Conservation (phyloP, 2,797 vertebrate species). For the Mormyrops boulengeri region DNA sequence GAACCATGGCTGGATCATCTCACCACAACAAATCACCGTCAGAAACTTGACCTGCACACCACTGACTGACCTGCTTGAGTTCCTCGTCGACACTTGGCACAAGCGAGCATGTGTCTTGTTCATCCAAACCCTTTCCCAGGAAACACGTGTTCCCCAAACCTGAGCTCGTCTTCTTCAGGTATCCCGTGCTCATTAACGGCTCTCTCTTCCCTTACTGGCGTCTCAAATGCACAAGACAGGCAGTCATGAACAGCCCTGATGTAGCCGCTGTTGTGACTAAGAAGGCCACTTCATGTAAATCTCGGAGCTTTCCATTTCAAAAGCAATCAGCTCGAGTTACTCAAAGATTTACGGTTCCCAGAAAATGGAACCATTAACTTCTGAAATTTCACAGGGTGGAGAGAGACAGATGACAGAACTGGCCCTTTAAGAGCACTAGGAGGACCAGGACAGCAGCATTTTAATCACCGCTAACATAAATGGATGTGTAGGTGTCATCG, state of each 20-base stretch:
- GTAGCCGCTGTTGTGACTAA: conserved; percentile 22
- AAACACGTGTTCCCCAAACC: neutral
- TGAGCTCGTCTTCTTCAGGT: neutral
- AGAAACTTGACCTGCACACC: neutral
- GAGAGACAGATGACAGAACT: conserved; percentile 33
- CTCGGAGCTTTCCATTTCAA: conserved; percentile 39
- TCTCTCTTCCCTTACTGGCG: neutral
- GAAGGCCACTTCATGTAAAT: conserved; percentile 39
- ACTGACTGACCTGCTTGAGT: neutral
- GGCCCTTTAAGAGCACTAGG: conserved; percentile 25
- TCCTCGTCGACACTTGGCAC: neutral
- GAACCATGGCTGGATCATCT: neutral
- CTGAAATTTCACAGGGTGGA: conserved; percentile 41
- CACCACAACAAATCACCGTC: conserved; percentile 1
- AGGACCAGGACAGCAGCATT: conserved; percentile 31
- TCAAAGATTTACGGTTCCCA: conserved; percentile 40
- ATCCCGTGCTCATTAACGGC: neutral
- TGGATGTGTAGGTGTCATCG: neutral
- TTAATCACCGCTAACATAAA: neutral
- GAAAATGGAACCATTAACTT: conserved; percentile 33
- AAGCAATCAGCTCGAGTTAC: conserved; percentile 42
- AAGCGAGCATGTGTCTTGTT: neutral
- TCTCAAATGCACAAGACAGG: neutral
- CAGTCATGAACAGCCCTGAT: neutral
- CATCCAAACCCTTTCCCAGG: neutral